Evolutionary conservation across 2,888 invertebrate genomes (phyloP), one percentile per base, ranked within the genome.

Genomic region (Rapana venosa): DNA sequence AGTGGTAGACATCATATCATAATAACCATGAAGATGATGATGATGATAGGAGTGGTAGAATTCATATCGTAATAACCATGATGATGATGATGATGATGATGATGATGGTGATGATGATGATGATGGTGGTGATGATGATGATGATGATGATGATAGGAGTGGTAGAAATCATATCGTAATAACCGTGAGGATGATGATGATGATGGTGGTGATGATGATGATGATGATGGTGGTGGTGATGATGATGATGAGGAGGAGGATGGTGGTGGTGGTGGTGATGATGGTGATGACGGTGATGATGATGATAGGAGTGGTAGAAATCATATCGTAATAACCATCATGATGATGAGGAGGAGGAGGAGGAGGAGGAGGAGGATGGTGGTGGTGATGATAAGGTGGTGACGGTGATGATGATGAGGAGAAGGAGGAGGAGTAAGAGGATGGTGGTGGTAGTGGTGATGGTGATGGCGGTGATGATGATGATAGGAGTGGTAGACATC

Each of bases 361-460:
- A n/a, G 6, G 79, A n/a, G 79, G 79, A 4, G 11, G 61, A 61
- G 11, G 79, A 79, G 11, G 79, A 79, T 30, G 79, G 1, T 30
- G 79, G 17, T 30, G 79, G 1, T 30, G 79, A 79, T 30, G 79
- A 20, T 30, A 26, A 79, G 79, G 1, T 30, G 79, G 17, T 30
- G 79, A 20, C 6, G 79, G 17, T 30, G 79, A 79, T 30, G 79
- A 32, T 30, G 79, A 79, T 30, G 79, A 13, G 1, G n/a, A n/a
- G n/a, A n/a, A n/a, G n/a, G n/a, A n/a, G n/a, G n/a, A n/a, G 32
- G 13, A 35, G 35, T 85, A 35, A 32, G 13, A 35, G 35, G 13
- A 35, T 85, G 85, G 17, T 85, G 85, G 36, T 47, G 85, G 36
- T 85, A 35, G 36, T 85, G 85, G 36, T 85, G 85, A 36, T 79